Percentiles rank a stretch among this genome's conserved stretches.
phyloP scores from a whole-genome alignment of 2,113 vertebrate species.

The Prunella fulvescens region DNA sequence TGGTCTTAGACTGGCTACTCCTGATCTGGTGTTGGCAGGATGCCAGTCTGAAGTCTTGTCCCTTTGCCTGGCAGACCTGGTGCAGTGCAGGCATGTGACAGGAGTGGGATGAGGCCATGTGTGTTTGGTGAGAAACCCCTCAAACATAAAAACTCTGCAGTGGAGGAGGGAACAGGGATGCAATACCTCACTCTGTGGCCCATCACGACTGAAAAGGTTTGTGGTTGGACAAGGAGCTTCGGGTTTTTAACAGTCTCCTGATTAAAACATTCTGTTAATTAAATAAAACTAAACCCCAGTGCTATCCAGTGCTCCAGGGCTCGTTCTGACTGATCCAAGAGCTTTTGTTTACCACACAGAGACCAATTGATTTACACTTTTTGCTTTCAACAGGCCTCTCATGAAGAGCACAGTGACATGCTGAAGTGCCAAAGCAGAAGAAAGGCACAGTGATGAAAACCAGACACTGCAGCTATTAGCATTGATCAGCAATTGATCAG shows the following conservation, averaged over 20 bases:
- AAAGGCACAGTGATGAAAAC: constrained; percentile 65
- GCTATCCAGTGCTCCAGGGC: neutral
- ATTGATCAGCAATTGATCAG: constrained; percentile 77
- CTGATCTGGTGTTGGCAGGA: neutral
- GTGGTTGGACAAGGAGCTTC: neutral
- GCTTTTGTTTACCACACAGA: constrained; percentile 70
- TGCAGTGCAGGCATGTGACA: neutral
- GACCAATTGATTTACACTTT: constrained; percentile 65
- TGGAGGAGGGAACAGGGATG: neutral
- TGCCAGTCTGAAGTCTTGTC: neutral
- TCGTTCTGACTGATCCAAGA: neutral
- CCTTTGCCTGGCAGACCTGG: neutral
- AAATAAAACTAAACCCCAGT: neutral
- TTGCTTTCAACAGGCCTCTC: constrained; percentile 28
- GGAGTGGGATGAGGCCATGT: neutral
- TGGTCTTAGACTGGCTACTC: neutral
- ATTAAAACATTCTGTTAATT: neutral
- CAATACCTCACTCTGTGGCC: neutral
- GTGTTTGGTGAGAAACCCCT: neutral
- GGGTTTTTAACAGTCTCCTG: neutral
- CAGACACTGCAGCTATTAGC: constrained; percentile 79
- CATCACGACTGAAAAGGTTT: neutral
- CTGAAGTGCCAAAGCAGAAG: constrained; percentile 15
- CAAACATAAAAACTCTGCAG: neutral
- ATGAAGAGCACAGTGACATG: neutral